These are phyloP conservation scores for Procambarus clarkii DNA, from an alignment of 1,140 invertebrate species.

Conservation along the genomic window DNA sequence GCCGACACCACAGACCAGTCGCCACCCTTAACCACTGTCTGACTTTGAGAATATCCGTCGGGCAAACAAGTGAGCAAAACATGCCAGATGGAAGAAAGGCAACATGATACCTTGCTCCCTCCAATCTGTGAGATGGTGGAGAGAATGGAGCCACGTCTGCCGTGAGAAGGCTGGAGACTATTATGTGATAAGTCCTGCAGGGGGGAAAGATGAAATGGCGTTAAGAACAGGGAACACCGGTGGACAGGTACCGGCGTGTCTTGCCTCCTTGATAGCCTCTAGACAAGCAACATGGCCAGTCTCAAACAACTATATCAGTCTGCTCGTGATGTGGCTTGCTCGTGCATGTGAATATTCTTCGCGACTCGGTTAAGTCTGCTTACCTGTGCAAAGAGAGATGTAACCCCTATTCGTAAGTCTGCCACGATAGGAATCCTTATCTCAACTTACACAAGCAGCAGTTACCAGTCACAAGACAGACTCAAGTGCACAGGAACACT, in stretches of 20 bases:
- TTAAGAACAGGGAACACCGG: slow-evolving; percentile 44
- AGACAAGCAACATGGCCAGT: neutral
- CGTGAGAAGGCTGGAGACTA: slow-evolving; percentile 61
- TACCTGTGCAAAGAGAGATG: neutral
- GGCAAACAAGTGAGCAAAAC: slow-evolving; percentile 30
- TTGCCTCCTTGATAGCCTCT: neutral
- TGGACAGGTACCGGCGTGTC: slow-evolving; percentile 11
- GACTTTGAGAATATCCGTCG: slow-evolving; percentile 30
- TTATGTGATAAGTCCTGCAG: slow-evolving; percentile 64
- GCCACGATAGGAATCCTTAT: neutral
- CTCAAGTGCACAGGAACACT: too few relatives aligned
- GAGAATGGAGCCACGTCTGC: slow-evolving; percentile 61
- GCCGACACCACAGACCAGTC: neutral
- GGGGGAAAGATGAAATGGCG: slow-evolving; percentile 51
- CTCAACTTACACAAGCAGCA: neutral
- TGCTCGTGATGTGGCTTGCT: neutral
- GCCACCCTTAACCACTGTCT: slow-evolving; percentile 27
- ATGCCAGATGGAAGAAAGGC: slow-evolving; percentile 60
- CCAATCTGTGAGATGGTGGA: slow-evolving; percentile 62
- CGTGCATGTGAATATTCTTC: neutral
- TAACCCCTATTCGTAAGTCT: neutral
- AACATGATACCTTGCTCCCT: slow-evolving; percentile 55
- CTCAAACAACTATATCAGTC: neutral
- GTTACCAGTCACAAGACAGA: too few relatives aligned
- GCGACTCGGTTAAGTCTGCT: neutral